Evolutionary conservation across 2,888 invertebrate species (phyloP).

Genomic region (Chorisops tibialis): DNA sequence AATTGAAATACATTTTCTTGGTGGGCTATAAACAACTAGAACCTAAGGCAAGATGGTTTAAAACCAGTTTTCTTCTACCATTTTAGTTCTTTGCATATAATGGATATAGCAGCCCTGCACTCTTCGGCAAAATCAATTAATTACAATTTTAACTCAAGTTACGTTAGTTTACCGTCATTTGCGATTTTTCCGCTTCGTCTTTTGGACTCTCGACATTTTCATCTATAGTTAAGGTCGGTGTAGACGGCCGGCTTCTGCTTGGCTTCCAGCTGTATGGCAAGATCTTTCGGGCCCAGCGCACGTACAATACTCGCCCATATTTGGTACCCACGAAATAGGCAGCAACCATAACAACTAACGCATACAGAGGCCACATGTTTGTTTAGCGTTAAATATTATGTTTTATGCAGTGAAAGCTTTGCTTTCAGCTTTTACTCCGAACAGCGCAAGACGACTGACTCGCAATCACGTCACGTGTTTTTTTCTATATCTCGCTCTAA

Average conservation of each 20-base stretch:
- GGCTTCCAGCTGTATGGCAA: conserved; percentile 34
- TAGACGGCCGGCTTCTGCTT: conserved; percentile 46
- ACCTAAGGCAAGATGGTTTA: no score
- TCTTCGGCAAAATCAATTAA: no score
- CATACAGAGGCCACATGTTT: conserved; percentile 41
- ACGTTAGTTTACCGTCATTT: conserved; percentile 48
- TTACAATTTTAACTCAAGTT: no score
- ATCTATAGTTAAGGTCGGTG: conserved; percentile 45
- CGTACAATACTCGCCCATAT: conserved; percentile 48
- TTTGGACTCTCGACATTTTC: conserved; percentile 47
- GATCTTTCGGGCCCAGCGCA: conserved; percentile 45
- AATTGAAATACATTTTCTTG: no score
- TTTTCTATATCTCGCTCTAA: no score
- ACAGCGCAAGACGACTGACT: background rate
- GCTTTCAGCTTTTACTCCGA: background rate
- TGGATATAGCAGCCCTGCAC: no score
- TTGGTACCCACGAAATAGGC: conserved; percentile 44
- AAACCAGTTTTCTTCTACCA: no score
- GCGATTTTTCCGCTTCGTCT: conserved; percentile 49
- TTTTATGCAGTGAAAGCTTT: background rate
- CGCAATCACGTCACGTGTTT: no score
- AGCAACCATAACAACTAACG: conserved; percentile 38
- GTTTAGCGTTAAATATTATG: background rate
- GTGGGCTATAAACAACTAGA: no score
- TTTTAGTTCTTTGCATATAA: no score